Evolutionary conservation across 2,888 invertebrate genomes (phyloP).

Genomic region (Cerceris rybyensis): DNA sequence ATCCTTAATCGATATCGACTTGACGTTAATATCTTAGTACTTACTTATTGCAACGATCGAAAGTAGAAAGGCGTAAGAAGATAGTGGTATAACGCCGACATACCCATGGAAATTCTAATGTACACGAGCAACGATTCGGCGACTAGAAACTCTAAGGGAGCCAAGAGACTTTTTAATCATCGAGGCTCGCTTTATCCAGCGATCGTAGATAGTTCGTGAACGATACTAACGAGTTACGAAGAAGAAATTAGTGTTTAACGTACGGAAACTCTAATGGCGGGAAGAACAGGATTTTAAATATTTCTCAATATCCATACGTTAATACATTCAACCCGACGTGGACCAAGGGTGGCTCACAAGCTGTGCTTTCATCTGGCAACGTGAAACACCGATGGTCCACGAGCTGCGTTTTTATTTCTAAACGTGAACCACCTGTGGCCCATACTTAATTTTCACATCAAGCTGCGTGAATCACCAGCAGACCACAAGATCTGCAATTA

Average conservation of each 20-base stretch:
- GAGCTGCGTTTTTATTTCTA: not conserved
- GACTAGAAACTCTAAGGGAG: constrained; percentile 11
- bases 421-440: no score
- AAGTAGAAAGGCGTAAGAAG: not conserved
- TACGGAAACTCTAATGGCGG: not conserved
- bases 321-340: not conserved
- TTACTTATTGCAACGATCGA: not conserved
- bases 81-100: not conserved
- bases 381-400: no score
- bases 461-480: no score
- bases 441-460: no score
- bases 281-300: not conserved
- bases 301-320: not conserved
- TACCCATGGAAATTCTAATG: not conserved
- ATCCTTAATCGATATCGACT: constrained; percentile 3
- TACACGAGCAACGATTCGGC: constrained; percentile 1
- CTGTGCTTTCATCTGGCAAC: no score
- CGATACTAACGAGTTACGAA: no score
- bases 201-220: not conserved
- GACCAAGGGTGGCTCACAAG: no score
- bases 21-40: not conserved
- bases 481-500: no score
- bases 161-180: not conserved
- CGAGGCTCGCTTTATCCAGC: not conserved
- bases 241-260: not conserved